phyloP scores from a whole-genome alignment of 23 tunicate genomes.

The Pegea sp. region DNA sequence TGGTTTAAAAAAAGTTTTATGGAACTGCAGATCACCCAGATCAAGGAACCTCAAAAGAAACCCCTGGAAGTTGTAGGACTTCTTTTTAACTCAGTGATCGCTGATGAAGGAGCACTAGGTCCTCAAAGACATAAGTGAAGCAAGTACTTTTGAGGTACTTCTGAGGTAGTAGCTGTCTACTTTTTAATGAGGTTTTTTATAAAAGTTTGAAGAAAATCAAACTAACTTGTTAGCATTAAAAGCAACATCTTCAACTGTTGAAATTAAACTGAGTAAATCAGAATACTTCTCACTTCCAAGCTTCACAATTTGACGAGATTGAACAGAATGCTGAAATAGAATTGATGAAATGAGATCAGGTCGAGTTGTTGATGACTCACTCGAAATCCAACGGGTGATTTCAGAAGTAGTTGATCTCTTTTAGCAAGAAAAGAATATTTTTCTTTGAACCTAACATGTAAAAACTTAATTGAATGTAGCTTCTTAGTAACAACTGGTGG shows the following conservation, averaged over 20 bases:
- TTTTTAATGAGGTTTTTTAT: too few relatives aligned
- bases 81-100: too few relatives aligned
- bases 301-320: slow-evolving; percentile 41
- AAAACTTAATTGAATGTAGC: slow-evolving; percentile 52
- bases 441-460: slow-evolving; percentile 59
- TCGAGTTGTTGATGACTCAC: too few relatives aligned
- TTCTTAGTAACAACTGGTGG: slow-evolving; percentile 2
- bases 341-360: neutral
- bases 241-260: slow-evolving; percentile 12
- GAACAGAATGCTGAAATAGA: slow-evolving; percentile 35
- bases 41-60: too few relatives aligned
- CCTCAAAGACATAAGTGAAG: too few relatives aligned
- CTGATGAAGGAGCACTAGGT: too few relatives aligned
- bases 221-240: slow-evolving; percentile 33
- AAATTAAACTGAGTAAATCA: slow-evolving; percentile 18
- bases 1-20: too few relatives aligned
- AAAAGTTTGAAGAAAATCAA: neutral
- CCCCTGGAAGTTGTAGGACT: too few relatives aligned
- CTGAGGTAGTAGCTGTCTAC: too few relatives aligned
- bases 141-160: too few relatives aligned
- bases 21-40: too few relatives aligned
- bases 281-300: slow-evolving; percentile 43
- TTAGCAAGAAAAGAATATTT: slow-evolving; percentile 23
- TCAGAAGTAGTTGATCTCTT: slow-evolving; percentile 12
- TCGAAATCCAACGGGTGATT: slow-evolving; percentile 33